Conservation (phyloP, 2,797 vertebrate genomes). For the Smutsia gigantea region DNA sequence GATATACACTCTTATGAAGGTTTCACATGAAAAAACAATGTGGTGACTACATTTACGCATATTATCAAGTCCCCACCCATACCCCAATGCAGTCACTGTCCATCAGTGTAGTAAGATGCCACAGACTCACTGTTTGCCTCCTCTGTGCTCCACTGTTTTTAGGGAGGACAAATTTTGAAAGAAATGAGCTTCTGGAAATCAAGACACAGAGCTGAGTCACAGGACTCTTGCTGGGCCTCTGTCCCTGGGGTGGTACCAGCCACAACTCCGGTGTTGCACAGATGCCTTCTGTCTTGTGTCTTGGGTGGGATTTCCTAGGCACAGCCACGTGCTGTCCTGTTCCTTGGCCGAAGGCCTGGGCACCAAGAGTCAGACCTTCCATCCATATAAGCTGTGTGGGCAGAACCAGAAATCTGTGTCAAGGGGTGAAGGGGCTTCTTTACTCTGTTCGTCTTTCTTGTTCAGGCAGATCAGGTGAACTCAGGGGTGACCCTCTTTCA, state of each 20-base stretch:
- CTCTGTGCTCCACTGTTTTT: too few species aligned
- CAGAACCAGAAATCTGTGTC: fast-evolving
- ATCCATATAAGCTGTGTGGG: too few species aligned
- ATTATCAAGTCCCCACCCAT: too few species aligned
- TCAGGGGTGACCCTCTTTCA: too few species aligned
- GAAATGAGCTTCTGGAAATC: not conserved
- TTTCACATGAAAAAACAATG: too few species aligned
- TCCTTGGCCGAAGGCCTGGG: not conserved
- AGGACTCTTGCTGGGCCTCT: not conserved
- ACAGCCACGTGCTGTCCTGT: fast-evolving
- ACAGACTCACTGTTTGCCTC: too few species aligned
- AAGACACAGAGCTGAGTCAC: not conserved
- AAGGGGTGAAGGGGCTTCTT: not conserved
- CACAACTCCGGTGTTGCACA: fast-evolving
- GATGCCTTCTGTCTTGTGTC: not conserved
- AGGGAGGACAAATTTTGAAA: not conserved
- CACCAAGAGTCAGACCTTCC: not conserved
- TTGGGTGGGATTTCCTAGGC: fast-evolving
- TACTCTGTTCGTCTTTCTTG: not conserved
- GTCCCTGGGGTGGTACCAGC: not conserved
- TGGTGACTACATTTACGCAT: too few species aligned
- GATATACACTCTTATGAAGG: too few species aligned
- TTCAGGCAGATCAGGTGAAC: fast-evolving
- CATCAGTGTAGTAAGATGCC: too few species aligned
- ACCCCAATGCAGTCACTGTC: too few species aligned